Conservation (phyloP, 1,140 invertebrate genomes). For the Triops longicaudatus region DNA sequence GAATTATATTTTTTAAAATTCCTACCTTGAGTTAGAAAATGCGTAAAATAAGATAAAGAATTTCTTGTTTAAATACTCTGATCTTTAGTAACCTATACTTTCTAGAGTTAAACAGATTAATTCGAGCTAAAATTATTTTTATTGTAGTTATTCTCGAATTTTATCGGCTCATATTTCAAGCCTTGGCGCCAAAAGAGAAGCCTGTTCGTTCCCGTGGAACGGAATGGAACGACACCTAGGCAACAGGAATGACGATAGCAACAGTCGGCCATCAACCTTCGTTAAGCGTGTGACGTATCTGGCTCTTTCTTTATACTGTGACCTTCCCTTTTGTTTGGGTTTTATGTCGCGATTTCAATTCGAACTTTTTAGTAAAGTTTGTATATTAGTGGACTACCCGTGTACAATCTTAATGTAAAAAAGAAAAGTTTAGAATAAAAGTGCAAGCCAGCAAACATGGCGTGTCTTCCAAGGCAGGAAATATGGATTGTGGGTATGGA, state of each 20-base stretch:
- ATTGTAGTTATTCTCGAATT: too few relatives aligned
- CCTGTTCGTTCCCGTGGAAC: background rate
- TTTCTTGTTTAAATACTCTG: too few relatives aligned
- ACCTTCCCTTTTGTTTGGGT: slow-evolving; percentile 15
- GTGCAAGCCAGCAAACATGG: slow-evolving; percentile 7
- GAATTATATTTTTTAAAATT: too few relatives aligned
- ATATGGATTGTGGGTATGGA: background rate
- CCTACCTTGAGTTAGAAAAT: too few relatives aligned
- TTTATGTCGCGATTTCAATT: background rate
- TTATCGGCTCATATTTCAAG: background rate
- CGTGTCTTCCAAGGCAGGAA: background rate
- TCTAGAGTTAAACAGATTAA: too few relatives aligned
- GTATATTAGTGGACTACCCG: background rate
- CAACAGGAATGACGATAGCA: background rate
- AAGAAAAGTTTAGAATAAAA: background rate
- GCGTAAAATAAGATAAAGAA: too few relatives aligned
- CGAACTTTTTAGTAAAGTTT: background rate
- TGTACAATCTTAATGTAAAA: background rate
- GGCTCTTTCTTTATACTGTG: background rate
- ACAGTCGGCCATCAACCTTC: slow-evolving; percentile 14
- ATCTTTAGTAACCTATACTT: too few relatives aligned
- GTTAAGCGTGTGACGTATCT: slow-evolving; percentile 11
- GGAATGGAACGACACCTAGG: slow-evolving; percentile 14
- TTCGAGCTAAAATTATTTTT: too few relatives aligned
- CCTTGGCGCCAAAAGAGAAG: background rate